Conservation (phyloP, 2,113 vertebrate genomes). For the Pangasianodon gigas region DNA sequence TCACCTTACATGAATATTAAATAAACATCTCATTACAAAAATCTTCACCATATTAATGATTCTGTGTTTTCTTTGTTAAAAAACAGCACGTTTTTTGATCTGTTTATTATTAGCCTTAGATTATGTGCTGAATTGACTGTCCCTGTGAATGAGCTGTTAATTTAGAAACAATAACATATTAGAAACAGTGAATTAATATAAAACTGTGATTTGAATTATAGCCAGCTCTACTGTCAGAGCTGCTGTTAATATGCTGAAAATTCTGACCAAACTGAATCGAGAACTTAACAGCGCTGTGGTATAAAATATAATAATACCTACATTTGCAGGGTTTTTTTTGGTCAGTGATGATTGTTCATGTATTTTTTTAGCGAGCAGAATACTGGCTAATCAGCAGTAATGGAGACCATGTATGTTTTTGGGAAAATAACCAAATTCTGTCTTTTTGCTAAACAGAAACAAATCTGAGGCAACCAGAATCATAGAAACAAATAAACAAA, state of each 20-base stretch:
- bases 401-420: not conserved
- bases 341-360: not conserved
- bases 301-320: not conserved
- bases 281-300: not conserved
- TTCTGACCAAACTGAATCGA: not conserved
- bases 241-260: not conserved
- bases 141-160: not conserved
- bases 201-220: conserved; percentile 6
- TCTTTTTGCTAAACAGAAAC: not conserved
- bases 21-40: not conserved
- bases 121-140: not conserved
- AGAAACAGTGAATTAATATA: not conserved
- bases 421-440: not conserved
- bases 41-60: not conserved
- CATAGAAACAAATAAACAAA: not conserved
- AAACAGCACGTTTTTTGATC: not conserved
- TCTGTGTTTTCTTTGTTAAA: not conserved
- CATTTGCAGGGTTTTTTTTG: not conserved
- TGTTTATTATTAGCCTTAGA: not conserved
- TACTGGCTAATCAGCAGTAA: not conserved
- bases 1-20: not conserved
- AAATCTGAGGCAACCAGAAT: conserved; percentile 17
- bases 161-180: not conserved
- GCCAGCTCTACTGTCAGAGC: not conserved
- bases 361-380: not conserved